Base-by-base conservation (phyloP, 2,888 invertebrate species). In the Acrobasis consociella region DNA sequence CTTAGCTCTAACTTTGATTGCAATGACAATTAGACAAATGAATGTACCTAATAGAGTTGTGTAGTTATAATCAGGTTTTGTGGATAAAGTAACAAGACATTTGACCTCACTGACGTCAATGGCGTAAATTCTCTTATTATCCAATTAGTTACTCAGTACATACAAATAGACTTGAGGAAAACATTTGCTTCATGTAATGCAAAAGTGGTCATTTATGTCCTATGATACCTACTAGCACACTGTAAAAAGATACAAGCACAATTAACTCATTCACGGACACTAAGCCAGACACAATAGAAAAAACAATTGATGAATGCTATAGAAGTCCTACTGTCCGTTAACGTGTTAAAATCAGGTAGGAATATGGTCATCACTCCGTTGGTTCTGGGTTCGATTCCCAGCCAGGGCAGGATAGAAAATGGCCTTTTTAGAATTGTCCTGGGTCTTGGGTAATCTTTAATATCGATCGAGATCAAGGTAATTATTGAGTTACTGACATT, bases 101-200 rank as follows among this genome's bases (percentile, higher is more conserved):
- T 65, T 66, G 64, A 65, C 65, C 64, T 60, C 49, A 62, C 60
- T 64, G 63, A 64, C 63, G 63, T 65, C 65, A 65, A 66, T 16
- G 38, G 56, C 60, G 55, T 50, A 50, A 50, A 50, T 50, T n/a
- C 17, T 17, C 50, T 2, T 50, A 15, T 50, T 50, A 50, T 17
- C 17, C 50, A 50, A 9, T 17, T 50, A 16, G n/a, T n/a, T n/a
- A n/a, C 50, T 50, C n/a, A 50, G 16, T n/a, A 17, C 50, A 50
- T 50, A 16, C 50, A 50, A 50, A 50, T 50, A 50, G 9, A 50
- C 7, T 50, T 17, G 22, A 51, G 22, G 22, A 16, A 51, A 51
- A 51, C 51, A 16, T 17, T 51, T 16, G 17, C 10, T 17, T 15
- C n/a, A 46, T 11, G n/a, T 51, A 22, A 17, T 11, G 7, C 51